Conservation (phyloP, 2,888 invertebrate species). For the Perithous albicinctus region DNA sequence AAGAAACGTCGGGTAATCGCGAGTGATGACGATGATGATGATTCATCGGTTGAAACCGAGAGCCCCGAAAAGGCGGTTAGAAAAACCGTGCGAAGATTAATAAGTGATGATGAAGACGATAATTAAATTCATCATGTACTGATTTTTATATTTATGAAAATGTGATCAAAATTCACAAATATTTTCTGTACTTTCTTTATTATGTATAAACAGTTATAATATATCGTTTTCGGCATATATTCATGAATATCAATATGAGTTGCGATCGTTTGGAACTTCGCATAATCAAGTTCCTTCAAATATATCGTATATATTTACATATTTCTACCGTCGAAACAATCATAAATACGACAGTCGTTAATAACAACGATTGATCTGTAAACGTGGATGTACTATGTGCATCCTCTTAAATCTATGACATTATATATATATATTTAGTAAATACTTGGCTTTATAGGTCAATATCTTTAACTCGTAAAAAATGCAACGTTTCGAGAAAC, state of each 20-base stretch:
- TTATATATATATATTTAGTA: conserved; percentile 4
- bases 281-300: conserved; percentile 26
- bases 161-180: not conserved
- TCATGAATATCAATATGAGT: conserved; percentile 29
- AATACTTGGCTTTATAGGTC: not conserved
- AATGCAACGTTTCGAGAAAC: conserved; percentile 25
- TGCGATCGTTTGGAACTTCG: not conserved
- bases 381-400: conserved; percentile 1
- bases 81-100: not conserved
- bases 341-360: conserved; percentile 20
- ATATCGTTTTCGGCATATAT: conserved; percentile 15
- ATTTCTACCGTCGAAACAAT: conserved; percentile 36
- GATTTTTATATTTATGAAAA: no score
- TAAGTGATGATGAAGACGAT: conserved; percentile 12
- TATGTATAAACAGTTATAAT: conserved; percentile 58
- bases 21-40: conserved; percentile 79
- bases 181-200: conserved; percentile 42
- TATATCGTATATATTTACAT: conserved; percentile 47
- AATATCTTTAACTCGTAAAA: conserved; percentile 23
- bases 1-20: conserved; percentile 81
- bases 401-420: not conserved
- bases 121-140: not conserved
- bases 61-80: not conserved
- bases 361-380: conserved; percentile 32
- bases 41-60: not conserved